Evolutionary conservation across 2,113 vertebrate species (phyloP), one percentile per base, ranked within the genome.

Genomic region (Columbina picui): DNA sequence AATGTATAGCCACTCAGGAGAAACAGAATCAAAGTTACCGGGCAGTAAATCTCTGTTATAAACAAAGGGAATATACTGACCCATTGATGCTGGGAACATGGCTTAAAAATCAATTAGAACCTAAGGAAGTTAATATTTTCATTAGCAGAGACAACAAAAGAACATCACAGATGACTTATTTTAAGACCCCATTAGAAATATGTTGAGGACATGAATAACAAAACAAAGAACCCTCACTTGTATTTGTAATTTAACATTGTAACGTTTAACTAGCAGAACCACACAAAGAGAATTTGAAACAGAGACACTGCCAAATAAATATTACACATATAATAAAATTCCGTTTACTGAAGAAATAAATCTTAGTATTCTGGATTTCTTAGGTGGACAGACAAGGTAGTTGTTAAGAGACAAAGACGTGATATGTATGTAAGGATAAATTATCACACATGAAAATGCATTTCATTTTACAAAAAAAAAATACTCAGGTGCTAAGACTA

Each of bases 1-100:
- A 87, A 83, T 85, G 78, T 77, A 91, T 88, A 93, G 50, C 17
- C 56, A 63, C 29, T 94, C 55, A 96, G 64, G 43, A 96, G 76
- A 90, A 97, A 84, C 7, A 85, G 69, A 78, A 84, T 88, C 65
- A 34, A 96, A 79, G 21, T 79, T 95, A 89, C 97, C 52, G 47
- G 74, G 36, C 25, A 94, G 29, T 34, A 90, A 91, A 94, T 50
- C 67, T 94, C 60, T 74, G 65, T 87, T 86, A 91, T 56, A 96
- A 92, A 95, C 53, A 90, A 87, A 87, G 25, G 29, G 41, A 94
- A 89, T 60, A 61, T 87, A 81, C 2, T 22, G 71, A 91, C 65
- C 87, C 36, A 88, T 20, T 93, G 52, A 86, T 85, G 78, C 43
- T 84, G 78, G 38, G 67, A 87, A 92, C 13, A n/a, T 25, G 27